Percentiles rank a stretch among this genome's conserved stretches.
These are phyloP conservation scores for Epinephelus malabaricus DNA, from an alignment of 2,797 vertebrate species.

Conservation along the genomic window DNA sequence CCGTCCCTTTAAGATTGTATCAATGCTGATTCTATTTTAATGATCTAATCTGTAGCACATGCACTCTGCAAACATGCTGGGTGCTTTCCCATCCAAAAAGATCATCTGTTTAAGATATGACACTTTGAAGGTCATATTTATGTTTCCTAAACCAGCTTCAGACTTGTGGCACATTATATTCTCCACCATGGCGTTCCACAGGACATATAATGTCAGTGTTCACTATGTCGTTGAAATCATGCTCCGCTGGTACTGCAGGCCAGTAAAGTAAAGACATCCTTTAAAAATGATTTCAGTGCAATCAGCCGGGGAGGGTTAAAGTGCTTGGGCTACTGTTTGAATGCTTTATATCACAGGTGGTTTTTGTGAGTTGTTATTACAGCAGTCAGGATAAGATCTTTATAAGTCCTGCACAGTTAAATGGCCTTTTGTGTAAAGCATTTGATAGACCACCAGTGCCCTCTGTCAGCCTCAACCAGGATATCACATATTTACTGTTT, in stretches of 20 bases:
- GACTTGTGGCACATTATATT: background rate
- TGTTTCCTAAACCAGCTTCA: background rate
- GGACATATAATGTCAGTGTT: constrained; percentile 1
- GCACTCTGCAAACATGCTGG: background rate
- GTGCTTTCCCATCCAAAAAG: constrained; percentile 9
- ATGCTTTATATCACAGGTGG: constrained; percentile 2
- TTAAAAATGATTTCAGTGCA: background rate
- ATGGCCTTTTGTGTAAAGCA: background rate
- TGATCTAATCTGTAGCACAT: constrained; percentile 26
- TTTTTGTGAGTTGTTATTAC: constrained; percentile 13
- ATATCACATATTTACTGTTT: constrained; percentile 30
- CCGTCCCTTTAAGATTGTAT: background rate
- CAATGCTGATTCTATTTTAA: constrained; percentile 7
- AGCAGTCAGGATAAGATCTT: constrained; percentile 18
- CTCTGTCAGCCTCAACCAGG: constrained; percentile 76
- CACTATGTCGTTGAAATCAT: background rate
- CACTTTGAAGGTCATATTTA: constrained; percentile 3
- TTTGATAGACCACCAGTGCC: constrained; percentile 82
- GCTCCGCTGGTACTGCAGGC: background rate
- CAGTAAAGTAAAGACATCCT: background rate
- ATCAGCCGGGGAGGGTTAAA: constrained; percentile 4
- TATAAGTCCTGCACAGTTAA: constrained; percentile 29
- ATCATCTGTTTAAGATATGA: constrained; percentile 2
- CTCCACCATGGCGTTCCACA: background rate
- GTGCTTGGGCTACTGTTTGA: background rate